phyloP scores from a whole-genome alignment of 2,888 invertebrate genomes.

The Drosophila percnosoma region DNA sequence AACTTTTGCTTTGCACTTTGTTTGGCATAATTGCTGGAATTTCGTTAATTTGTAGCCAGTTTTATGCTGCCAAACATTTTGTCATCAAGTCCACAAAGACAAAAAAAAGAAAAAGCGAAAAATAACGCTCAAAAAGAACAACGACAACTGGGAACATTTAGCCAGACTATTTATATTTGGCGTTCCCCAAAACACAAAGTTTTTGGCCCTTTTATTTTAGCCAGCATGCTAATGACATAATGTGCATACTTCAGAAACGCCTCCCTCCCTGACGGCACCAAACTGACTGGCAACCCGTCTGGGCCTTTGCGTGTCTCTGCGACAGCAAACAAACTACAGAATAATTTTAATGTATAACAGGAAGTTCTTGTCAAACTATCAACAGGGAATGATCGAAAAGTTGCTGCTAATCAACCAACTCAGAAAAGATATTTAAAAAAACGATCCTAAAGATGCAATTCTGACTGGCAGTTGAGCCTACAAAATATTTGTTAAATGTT shows the following conservation, averaged over 20 bases:
- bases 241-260: conserved; percentile 76
- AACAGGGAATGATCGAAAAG: conserved; percentile 5
- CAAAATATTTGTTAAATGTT: background rate
- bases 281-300: conserved; percentile 53
- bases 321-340: conserved; percentile 24
- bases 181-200: conserved; percentile 44
- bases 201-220: conserved; percentile 57
- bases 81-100: conserved; percentile 40
- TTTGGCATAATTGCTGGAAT: conserved; percentile 70
- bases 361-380: background rate
- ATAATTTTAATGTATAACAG: conserved; percentile 2
- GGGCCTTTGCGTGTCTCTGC: conserved; percentile 69
- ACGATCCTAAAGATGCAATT: background rate
- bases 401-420: background rate
- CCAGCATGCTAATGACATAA: conserved; percentile 82
- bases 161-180: conserved; percentile 25
- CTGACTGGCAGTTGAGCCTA: too few species aligned
- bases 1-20: conserved; percentile 44
- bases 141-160: conserved; percentile 38
- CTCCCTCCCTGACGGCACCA: conserved; percentile 25
- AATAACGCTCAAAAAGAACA: conserved; percentile 24
- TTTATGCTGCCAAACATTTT: conserved; percentile 61
- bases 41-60: conserved; percentile 75
- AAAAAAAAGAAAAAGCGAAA: background rate
- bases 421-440: background rate